A percentile compares a stretch with the other conserved stretches of the same genome.
Conservation (phyloP, 2,888 invertebrate species). For the Zaprionus lineosus region DNA sequence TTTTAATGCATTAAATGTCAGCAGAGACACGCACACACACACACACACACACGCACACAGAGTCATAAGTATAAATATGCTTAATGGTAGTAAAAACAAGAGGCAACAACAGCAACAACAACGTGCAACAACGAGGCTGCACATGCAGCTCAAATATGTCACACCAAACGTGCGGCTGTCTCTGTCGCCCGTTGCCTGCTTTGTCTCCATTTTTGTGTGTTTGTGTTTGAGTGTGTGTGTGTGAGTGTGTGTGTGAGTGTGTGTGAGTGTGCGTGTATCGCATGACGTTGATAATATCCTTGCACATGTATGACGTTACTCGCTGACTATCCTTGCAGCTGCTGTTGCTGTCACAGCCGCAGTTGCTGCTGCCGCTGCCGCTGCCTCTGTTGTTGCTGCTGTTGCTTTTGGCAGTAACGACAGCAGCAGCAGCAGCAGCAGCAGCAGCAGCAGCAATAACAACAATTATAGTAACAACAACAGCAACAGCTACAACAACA, state of each 20-base stretch:
- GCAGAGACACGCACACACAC: slow-evolving; percentile 13
- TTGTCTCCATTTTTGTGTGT: slow-evolving; percentile 11
- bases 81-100: slow-evolving; percentile 56
- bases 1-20: slow-evolving; percentile 62
- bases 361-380: slow-evolving; percentile 23
- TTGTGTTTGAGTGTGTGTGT: too few species aligned
- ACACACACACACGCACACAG: slow-evolving; percentile 3
- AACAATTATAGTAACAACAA: too few species aligned
- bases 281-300: slow-evolving; percentile 81
- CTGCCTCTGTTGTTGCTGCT: slow-evolving; percentile 15
- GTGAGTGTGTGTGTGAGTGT: slow-evolving; percentile 21
- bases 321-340: slow-evolving; percentile 60
- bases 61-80: slow-evolving; percentile 61
- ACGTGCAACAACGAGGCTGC: not conserved
- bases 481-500: too few species aligned
- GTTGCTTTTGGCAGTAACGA: slow-evolving; percentile 19
- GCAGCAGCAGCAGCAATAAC: slow-evolving; percentile 31
- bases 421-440: slow-evolving; percentile 11
- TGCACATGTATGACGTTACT: slow-evolving; percentile 76
- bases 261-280: slow-evolving; percentile 42
- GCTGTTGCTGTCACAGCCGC: slow-evolving; percentile 25
- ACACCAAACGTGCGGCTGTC: slow-evolving; percentile 39
- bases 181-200: slow-evolving; percentile 3
- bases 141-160: slow-evolving; percentile 47
- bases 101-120: slow-evolving; percentile 24